Base-by-base conservation (phyloP, 2,113 vertebrate species). In the Gulo gulo region DNA sequence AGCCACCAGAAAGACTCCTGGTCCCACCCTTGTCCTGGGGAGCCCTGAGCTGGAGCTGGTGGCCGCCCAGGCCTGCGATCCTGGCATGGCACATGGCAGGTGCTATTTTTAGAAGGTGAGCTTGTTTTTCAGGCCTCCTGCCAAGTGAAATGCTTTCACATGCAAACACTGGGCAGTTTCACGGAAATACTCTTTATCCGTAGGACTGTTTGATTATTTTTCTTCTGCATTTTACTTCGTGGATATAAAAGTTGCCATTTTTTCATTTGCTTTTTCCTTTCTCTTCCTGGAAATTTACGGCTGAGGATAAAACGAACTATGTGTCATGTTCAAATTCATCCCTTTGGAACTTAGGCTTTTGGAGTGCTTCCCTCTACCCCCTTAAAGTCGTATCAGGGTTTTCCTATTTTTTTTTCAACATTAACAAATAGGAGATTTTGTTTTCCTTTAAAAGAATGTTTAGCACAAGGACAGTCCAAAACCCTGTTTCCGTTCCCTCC, bases 401-500 rank as follows among this genome's bases (percentile, higher is more conserved):
- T 84, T 80, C 80, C 82, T 42, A 1, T 36, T 80, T 76, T 47
- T 23, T 47, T 42, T 47, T 36, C 20, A 78, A n/a, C 50, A 76
- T 52, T 55, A 91, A 94, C 79, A 85, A 97, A 92, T 71, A 65
- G 86, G 97, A 94, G 76, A 83, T 85, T 89, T 78, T 96, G 96
- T 97, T 96, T 93, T 36, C 88, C 97, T 63, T 84, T 92, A 90
- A 79, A 98, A 97, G 29, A 96, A 92, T 98, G 73, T 55, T 97
- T 90, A 94, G 97, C 92, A 23, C 36, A 96, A 76, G 85, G 73
- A 45, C 83, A 55, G 74, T 69, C 89, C 73, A 86, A 85, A 93
- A 69, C 57, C 80, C 92, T 67, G 42, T 55, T 98, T 98, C 91
- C 78, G 45, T 61, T 93, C 69, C 95, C 36, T 67, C 65, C 92